Base-by-base conservation (phyloP, 2,113 vertebrate genomes). In the Nettapus auritus region DNA sequence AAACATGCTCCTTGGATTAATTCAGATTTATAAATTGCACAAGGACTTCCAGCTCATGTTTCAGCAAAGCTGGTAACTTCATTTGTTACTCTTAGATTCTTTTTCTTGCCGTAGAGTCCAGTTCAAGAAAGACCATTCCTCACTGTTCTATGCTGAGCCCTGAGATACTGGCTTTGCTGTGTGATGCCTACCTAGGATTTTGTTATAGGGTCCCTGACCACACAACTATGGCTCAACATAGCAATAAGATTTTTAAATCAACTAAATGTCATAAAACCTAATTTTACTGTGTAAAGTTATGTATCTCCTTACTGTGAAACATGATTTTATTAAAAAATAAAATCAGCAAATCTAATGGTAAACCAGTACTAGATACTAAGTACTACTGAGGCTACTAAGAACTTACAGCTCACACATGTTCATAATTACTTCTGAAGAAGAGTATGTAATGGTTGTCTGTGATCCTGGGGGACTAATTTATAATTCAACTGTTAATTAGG, bases 141-240 rank as follows among this genome's bases (percentile, higher is more conserved):
- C 10, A 9, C 13, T 25, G 25, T 25, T 60, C 20, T 62, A 4
- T 2, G 0, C 22, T 56, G 12, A 60, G 3, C 2, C 12, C 25
- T 59, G 57, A 67, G 59, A 28, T 68, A 36, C 7, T 40, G 11
- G 25, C 6, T 17, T 63, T 38, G 23, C 26, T 36, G 14, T 0
- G 3, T 20, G 3, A 6, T 42, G 12, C 13, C 42, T 86, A 12
- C 8, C 36, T 33, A 68, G 21, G 3, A 59, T 70, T 82, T 75
- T 31, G 46, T 52, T 25, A 82, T 17, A 63, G 33, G 19, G 62
- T 38, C 10, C 10, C 36, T 15, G 7, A 28, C 11, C 62, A 63
- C 5, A 17, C 26, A 55, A 21, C 8, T 16, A 31, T 29, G 9
- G 2, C 1, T 68, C 12, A 70, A 15, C 8, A 57, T 53, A 81